phyloP scores from a whole-genome alignment of 2,888 invertebrate genomes.

The Pyrrhosoma nymphula region DNA sequence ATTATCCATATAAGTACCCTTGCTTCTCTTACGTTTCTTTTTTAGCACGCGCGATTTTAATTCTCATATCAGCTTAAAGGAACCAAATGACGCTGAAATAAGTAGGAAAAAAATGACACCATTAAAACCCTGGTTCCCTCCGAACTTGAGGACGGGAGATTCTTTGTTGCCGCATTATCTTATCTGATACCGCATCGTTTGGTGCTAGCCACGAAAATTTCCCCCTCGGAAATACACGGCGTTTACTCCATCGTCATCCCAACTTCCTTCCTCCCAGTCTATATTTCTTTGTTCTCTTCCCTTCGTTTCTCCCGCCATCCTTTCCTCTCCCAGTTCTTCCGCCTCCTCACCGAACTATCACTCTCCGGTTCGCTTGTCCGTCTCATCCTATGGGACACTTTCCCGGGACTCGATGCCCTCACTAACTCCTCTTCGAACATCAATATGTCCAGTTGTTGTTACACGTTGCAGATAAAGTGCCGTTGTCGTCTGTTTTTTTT shows the following conservation, averaged over 20 bases:
- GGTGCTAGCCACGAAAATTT: background rate
- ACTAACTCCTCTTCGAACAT: slow-evolving; percentile 38
- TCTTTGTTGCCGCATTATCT: background rate
- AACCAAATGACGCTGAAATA: background rate
- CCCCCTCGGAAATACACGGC: background rate
- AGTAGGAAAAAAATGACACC: background rate
- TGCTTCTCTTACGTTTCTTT: background rate
- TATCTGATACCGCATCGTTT: background rate
- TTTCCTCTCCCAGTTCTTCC: background rate
- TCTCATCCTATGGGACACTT: slow-evolving; percentile 32
- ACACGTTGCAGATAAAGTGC: slow-evolving; percentile 27
- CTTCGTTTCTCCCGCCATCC: background rate
- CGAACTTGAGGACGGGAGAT: background rate
- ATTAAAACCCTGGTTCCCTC: background rate
- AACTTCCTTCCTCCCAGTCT: background rate
- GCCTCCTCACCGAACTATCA: background rate
- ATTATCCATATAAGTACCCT: background rate
- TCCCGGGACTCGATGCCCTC: background rate
- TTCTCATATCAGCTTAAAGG: background rate
- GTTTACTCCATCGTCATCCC: background rate
- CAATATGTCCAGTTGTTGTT: slow-evolving; percentile 47
- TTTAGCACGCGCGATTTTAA: background rate
- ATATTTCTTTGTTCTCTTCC: background rate
- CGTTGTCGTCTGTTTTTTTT: background rate
- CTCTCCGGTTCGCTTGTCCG: background rate